These are phyloP conservation scores for Cherax destructor DNA, from an alignment of 1,140 invertebrate genomes.

Conservation along the genomic window DNA sequence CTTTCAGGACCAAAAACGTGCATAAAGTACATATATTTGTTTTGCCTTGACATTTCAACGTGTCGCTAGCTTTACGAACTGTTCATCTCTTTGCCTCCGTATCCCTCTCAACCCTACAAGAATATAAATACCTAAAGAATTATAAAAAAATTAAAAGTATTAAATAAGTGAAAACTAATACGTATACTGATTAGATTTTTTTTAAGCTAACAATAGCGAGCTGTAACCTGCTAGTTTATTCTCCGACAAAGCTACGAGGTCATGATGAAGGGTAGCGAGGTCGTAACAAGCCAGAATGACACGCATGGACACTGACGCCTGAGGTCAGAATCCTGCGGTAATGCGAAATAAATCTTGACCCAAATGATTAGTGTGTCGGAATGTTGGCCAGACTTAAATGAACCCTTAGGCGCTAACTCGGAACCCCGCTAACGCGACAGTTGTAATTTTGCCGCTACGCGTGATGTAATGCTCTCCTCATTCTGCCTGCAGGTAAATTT, in stretches of 20 bases:
- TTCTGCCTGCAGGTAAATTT: not conserved
- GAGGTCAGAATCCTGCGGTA: slow-evolving; percentile 19
- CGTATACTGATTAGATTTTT: too few species aligned
- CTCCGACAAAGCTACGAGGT: not conserved
- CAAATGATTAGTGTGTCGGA: slow-evolving; percentile 52
- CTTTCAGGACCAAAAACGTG: too few species aligned
- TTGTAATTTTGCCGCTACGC: not conserved
- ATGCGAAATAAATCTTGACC: slow-evolving; percentile 48
- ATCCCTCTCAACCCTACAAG: too few species aligned
- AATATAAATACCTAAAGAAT: too few species aligned
- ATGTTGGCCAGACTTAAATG: slow-evolving; percentile 40
- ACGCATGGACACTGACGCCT: not conserved
- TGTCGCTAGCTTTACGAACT: too few species aligned
- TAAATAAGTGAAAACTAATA: too few species aligned
- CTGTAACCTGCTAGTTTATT: too few species aligned
- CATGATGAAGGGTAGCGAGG: not conserved
- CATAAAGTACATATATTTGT: too few species aligned
- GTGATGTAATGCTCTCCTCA: not conserved
- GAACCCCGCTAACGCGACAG: slow-evolving; percentile 16
- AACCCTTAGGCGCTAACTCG: slow-evolving; percentile 26
- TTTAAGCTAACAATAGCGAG: too few species aligned
- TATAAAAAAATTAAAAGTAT: too few species aligned
- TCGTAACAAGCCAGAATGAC: slow-evolving; percentile 11
- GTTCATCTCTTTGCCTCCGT: too few species aligned
- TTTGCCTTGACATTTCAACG: too few species aligned